Conservation (phyloP, 2,113 vertebrate species). For the Morone chrysops region DNA sequence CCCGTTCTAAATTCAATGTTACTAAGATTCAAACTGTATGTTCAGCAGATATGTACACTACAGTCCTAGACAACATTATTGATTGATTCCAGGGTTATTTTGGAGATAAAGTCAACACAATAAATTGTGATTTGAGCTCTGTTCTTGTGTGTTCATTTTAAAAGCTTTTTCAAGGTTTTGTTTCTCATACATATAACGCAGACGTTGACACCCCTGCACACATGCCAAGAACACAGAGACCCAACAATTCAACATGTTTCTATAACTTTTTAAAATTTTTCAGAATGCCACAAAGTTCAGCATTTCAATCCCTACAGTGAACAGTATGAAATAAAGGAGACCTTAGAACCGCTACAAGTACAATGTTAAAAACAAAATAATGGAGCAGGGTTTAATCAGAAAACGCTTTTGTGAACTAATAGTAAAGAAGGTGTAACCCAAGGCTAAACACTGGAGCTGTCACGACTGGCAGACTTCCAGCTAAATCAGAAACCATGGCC, state of each 20-base stretch:
- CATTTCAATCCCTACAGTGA: neutral
- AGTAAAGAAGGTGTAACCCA: neutral
- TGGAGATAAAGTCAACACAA: conserved; percentile 1
- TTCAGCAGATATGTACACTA: conserved; percentile 11
- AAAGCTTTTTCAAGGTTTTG: neutral
- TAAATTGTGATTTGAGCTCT: neutral
- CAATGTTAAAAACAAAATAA: neutral
- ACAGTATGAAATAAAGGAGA: neutral
- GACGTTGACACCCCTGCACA: neutral
- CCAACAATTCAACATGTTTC: neutral
- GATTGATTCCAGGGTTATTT: conserved; percentile 28
- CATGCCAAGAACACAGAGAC: neutral
- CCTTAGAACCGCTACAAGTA: neutral
- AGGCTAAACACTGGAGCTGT: conserved; percentile 1
- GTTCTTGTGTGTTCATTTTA: neutral
- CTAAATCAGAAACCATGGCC: conserved; percentile 18
- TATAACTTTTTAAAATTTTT: neutral
- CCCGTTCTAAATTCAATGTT: conserved; percentile 55
- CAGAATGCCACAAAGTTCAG: neutral
- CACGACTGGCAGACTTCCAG: conserved; percentile 6
- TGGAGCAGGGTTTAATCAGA: neutral
- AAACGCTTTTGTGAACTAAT: neutral
- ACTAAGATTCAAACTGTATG: conserved; percentile 43
- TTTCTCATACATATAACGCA: neutral
- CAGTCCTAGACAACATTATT: conserved; percentile 43